Conservation (phyloP, 2,888 invertebrate genomes). For the Cetonia aurata region DNA sequence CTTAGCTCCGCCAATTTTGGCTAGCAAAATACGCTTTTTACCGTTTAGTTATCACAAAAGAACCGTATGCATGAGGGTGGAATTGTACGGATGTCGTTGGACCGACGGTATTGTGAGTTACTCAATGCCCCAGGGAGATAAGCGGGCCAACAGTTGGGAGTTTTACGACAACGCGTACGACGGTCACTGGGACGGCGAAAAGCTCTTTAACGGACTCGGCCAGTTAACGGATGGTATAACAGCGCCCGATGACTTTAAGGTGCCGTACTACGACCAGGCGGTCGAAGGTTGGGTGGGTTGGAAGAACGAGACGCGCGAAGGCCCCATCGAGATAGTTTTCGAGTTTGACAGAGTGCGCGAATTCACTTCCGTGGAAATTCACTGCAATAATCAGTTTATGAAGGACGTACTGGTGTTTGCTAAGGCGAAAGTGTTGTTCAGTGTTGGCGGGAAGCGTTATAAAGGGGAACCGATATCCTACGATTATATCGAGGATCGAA, state of each 20-base stretch:
- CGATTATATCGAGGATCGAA: conserved; percentile 79
- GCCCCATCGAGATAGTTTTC: conserved; percentile 77
- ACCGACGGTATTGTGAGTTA: conserved; percentile 88
- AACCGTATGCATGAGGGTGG: conserved; percentile 93
- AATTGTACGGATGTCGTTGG: conserved; percentile 90
- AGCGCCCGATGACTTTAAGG: conserved; percentile 81
- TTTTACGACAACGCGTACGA: conserved; percentile 89
- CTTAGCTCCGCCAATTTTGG: conserved; percentile 87
- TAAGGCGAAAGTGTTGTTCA: conserved; percentile 83
- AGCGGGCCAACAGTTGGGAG: conserved; percentile 82
- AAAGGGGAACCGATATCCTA: conserved; percentile 82
- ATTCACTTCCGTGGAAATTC: conserved; percentile 85
- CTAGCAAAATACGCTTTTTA: conserved; percentile 85
- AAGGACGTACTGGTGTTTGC: conserved; percentile 88
- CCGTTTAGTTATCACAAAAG: conserved; percentile 86
- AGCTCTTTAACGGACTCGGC: conserved; percentile 83
- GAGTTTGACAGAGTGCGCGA: conserved; percentile 91
- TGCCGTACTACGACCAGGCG: conserved; percentile 70
- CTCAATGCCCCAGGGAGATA: conserved; percentile 90
- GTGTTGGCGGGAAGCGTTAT: conserved; percentile 84
- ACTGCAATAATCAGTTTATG: conserved; percentile 87
- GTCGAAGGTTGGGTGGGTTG: conserved; percentile 93
- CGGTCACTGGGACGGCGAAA: conserved; percentile 82
- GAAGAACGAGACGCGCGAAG: conserved; percentile 80
- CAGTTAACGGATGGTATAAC: conserved; percentile 86